These are phyloP conservation scores for Erebia aethiops DNA, from an alignment of 2,888 invertebrate genomes.

Conservation along the genomic window DNA sequence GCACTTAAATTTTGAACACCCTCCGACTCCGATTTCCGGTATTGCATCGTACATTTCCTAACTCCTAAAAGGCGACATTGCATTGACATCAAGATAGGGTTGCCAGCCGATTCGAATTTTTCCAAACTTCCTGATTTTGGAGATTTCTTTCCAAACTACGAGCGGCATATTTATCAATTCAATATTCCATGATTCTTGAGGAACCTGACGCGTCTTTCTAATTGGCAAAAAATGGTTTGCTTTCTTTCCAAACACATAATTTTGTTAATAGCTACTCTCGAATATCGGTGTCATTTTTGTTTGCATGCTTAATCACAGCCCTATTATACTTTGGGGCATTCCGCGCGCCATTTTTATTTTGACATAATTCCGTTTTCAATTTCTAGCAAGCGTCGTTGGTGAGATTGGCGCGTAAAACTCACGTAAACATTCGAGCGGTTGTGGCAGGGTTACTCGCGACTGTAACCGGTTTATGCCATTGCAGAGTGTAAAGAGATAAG, in stretches of 20 bases:
- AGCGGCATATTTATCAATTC: too few relatives aligned
- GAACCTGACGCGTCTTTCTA: background rate
- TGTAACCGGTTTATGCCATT: slow-evolving; percentile 74
- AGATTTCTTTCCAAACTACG: background rate
- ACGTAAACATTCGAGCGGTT: slow-evolving; percentile 77
- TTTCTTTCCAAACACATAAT: background rate
- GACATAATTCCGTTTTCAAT: slow-evolving; percentile 79
- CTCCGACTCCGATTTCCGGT: slow-evolving; percentile 60
- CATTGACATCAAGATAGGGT: slow-evolving; percentile 17
- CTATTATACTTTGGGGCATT: slow-evolving; percentile 39
- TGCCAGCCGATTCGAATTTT: background rate
- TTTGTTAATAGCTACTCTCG: background rate
- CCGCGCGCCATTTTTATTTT: slow-evolving; percentile 67
- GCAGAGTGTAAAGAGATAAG: slow-evolving; percentile 78
- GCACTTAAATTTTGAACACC: slow-evolving; percentile 67
- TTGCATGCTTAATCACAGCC: slow-evolving; percentile 30
- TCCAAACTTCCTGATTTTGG: background rate
- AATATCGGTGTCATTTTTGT: background rate
- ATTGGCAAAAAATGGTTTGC: background rate
- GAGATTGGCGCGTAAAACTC: slow-evolving; percentile 79
- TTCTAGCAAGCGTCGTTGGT: slow-evolving; percentile 62
- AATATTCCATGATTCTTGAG: background rate
- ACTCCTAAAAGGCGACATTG: slow-evolving; percentile 51
- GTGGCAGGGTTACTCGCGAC: slow-evolving; percentile 69
- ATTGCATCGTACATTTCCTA: slow-evolving; percentile 63